Evolutionary conservation across 2,113 vertebrate species (phyloP).

Genomic region (Halichoerus grypus): DNA sequence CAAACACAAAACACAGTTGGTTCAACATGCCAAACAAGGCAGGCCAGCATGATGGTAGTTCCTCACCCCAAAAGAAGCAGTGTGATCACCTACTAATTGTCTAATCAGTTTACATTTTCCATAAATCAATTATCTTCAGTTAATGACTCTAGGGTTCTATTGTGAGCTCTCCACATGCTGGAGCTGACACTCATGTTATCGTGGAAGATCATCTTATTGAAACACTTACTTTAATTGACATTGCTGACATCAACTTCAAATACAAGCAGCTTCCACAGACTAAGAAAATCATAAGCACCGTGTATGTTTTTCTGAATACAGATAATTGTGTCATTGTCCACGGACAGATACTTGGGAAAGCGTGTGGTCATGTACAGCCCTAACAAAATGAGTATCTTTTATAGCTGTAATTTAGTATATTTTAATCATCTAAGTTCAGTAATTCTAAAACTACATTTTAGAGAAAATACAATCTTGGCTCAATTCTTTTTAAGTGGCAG

Average conservation of each 20-base stretch:
- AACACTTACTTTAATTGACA: slow-evolving; percentile 48
- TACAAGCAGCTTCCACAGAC: background rate
- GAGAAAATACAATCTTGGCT: background rate
- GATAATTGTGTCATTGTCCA: background rate
- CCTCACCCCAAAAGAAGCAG: background rate
- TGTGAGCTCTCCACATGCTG: background rate
- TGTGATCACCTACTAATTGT: background rate
- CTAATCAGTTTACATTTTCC: slow-evolving; percentile 49
- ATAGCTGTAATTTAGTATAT: background rate
- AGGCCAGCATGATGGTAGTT: background rate
- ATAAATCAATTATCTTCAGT: slow-evolving; percentile 67
- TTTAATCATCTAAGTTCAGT: background rate
- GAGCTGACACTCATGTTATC: background rate
- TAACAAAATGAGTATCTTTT: background rate
- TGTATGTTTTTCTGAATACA: background rate
- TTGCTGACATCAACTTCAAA: background rate
- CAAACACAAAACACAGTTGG: background rate
- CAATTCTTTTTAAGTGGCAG: background rate
- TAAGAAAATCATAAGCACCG: background rate
- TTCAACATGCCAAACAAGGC: background rate
- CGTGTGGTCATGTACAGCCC: background rate
- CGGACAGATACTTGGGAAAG: background rate
- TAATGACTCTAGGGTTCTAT: slow-evolving; percentile 11
- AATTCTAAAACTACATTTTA: background rate
- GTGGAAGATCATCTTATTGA: slow-evolving; percentile 29